Conservation (phyloP, 2,113 vertebrate genomes). For the Sylvilagus bachmani region DNA sequence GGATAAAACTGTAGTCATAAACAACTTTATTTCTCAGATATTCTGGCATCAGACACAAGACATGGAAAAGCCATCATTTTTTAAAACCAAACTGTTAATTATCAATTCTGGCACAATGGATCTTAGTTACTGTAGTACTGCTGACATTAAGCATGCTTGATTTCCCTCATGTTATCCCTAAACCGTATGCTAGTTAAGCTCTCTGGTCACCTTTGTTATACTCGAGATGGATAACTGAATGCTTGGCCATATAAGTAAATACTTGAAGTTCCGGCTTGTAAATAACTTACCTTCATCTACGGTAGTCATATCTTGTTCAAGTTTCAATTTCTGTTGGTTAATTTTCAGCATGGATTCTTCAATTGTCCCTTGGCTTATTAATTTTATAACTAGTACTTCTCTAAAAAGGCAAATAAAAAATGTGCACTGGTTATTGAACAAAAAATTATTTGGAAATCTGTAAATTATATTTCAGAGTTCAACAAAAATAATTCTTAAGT, state of each 20-base stretch:
- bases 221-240: not conserved
- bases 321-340: slow-evolving; percentile 95
- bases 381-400: slow-evolving; percentile 95
- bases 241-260: not conserved
- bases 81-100: slow-evolving; percentile 12
- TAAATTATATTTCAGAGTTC: not conserved
- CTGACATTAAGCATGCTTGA: not conserved
- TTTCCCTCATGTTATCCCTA: not conserved
- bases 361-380: slow-evolving; percentile 95
- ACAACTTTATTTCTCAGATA: slow-evolving; percentile 26
- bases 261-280: not conserved
- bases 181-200: not conserved
- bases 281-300: slow-evolving; percentile 91
- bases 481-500: slow-evolving; percentile 33
- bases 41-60: not conserved
- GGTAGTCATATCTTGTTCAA: slow-evolving; percentile 97
- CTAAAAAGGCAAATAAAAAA: slow-evolving; percentile 85
- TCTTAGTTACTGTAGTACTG: not conserved
- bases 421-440: not conserved
- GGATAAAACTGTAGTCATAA: not conserved
- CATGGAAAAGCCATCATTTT: not conserved
- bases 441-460: not conserved
- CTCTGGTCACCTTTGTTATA: not conserved
- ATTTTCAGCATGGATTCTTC: slow-evolving; percentile 96
- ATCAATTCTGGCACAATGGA: slow-evolving; percentile 33